These are phyloP conservation scores for Barbus barbus DNA, from an alignment of 2,113 vertebrate genomes.

Conservation along the genomic window DNA sequence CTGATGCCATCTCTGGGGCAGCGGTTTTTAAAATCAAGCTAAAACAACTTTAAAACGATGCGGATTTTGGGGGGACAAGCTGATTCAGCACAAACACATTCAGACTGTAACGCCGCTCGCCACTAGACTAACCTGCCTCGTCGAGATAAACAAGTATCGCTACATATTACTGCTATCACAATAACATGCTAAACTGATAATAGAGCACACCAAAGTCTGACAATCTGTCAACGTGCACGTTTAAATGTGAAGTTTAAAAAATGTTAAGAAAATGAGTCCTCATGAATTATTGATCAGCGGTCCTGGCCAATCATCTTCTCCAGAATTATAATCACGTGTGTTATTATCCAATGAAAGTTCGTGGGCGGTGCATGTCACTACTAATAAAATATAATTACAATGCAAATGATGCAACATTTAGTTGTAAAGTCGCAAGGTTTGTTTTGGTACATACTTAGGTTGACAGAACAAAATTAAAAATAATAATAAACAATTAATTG, in stretches of 20 bases:
- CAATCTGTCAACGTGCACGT: no score
- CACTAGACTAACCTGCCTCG: constrained; percentile 11
- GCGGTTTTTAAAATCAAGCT: not conserved
- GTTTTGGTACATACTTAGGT: not conserved
- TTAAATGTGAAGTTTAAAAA: not conserved
- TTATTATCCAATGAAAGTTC: constrained; percentile 1
- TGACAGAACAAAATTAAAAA: not conserved
- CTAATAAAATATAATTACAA: not conserved
- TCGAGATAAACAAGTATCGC: not conserved
- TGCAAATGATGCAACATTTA: constrained; percentile 16
- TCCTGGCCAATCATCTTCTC: not conserved
- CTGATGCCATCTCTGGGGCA: constrained; percentile 70
- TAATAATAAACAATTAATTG: no score
- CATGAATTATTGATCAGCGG: not conserved
- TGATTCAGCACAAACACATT: constrained; percentile 41
- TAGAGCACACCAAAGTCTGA: not conserved
- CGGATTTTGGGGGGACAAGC: not conserved
- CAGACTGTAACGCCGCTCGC: constrained; percentile 18
- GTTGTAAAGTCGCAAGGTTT: not conserved
- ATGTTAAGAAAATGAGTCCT: not conserved
- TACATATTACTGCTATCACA: constrained; percentile 6
- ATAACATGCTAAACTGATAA: not conserved
- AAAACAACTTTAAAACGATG: constrained; percentile 39
- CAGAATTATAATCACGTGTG: not conserved
- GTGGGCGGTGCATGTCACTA: not conserved